Evolutionary conservation across 2,113 vertebrate genomes (phyloP).

Genomic region (Cyanoderma ruficeps): DNA sequence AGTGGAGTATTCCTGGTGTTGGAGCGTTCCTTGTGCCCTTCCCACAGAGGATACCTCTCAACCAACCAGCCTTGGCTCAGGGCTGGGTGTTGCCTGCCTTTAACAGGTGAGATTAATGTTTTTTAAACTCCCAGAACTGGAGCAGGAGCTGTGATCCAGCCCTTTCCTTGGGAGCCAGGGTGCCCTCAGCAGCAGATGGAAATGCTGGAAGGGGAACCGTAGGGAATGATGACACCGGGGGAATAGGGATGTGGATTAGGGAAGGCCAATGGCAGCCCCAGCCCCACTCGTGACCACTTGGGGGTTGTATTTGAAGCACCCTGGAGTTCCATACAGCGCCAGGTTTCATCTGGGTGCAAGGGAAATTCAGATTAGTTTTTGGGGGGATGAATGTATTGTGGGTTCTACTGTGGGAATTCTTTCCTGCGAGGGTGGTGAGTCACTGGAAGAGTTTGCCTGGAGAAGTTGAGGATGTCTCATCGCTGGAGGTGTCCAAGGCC

Average conservation of each 20-base stretch:
- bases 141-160: not conserved
- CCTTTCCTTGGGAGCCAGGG: rapidly evolving
- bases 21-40: not conserved
- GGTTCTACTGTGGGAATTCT: not conserved
- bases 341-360: not conserved
- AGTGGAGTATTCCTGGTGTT: not conserved
- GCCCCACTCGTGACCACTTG: not conserved
- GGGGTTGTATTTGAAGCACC: not conserved
- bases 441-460: not conserved
- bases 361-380: not conserved
- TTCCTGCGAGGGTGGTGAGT: not conserved
- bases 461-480: not conserved
- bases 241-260: not conserved
- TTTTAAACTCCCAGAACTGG: not conserved
- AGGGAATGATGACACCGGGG: not conserved
- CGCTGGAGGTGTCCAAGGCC: not conserved
- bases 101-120: not conserved
- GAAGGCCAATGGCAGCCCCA: not conserved
- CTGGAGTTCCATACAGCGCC: not conserved
- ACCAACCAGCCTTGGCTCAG: not conserved
- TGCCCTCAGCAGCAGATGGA: not conserved
- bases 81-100: not conserved
- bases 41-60: not conserved
- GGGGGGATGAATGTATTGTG: not conserved
- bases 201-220: not conserved